phyloP scores from a whole-genome alignment of 1,140 invertebrate species.

The Hirudo medicinalis region DNA sequence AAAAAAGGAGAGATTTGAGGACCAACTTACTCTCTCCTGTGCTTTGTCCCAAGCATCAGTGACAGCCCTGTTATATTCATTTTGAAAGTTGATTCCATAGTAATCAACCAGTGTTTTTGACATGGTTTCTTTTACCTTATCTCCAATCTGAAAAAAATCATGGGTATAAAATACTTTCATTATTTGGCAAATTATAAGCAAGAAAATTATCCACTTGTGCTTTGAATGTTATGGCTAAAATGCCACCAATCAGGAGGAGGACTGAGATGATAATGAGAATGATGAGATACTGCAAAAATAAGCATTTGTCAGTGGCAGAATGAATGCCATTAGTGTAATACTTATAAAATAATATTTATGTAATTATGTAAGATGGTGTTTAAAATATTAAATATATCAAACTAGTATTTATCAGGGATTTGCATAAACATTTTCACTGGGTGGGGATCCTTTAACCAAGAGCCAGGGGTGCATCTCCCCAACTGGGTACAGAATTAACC shows the following conservation, averaged over 20 bases:
- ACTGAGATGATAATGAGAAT: slow-evolving; percentile 14
- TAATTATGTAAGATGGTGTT: no score
- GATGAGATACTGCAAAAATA: slow-evolving; percentile 13
- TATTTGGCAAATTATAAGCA: not conserved
- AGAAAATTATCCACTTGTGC: slow-evolving; percentile 16
- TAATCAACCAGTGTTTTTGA: slow-evolving; percentile 19
- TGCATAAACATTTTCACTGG: no score
- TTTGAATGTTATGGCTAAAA: slow-evolving; percentile 20
- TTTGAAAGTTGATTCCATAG: slow-evolving; percentile 22
- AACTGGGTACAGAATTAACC: no score
- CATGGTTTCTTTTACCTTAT: slow-evolving; percentile 21
- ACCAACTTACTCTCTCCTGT: slow-evolving; percentile 21
- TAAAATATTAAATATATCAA: no score
- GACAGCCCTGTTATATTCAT: slow-evolving; percentile 15
- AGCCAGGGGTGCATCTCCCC: no score
- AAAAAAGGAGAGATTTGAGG: not conserved
- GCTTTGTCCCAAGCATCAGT: slow-evolving; percentile 22
- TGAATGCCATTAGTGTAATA: no score
- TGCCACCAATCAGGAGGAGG: slow-evolving; percentile 19
- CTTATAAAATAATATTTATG: no score
- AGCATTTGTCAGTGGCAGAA: no score
- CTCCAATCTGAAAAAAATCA: slow-evolving; percentile 17
- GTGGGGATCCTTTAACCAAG: no score
- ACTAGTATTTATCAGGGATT: no score
- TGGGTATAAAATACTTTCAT: not conserved